A percentile compares a stretch with the other conserved stretches of the same genome.
Evolutionary conservation across 2,888 invertebrate species (phyloP).

Genomic region (Lymantria dispar): DNA sequence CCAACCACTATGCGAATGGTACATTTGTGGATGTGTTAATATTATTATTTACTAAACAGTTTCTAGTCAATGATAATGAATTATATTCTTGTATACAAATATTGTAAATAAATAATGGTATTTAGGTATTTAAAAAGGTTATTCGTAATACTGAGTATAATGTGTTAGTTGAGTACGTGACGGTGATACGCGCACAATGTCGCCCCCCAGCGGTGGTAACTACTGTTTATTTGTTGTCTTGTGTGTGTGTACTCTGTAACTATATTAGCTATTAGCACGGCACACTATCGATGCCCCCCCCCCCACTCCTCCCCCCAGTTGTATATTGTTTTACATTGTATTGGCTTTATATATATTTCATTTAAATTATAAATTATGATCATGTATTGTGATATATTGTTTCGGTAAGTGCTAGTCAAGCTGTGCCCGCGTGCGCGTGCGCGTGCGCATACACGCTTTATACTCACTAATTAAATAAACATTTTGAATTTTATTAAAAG

Average conservation of each 20-base stretch:
- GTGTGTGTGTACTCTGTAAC: too few species aligned
- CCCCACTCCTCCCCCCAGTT: too few species aligned
- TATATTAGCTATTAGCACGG: too few species aligned
- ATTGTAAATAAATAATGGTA: conserved; percentile 63
- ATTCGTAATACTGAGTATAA: conserved; percentile 38
- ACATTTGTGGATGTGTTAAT: conserved; percentile 42
- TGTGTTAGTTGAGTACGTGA: conserved; percentile 52
- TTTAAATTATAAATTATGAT: conserved; percentile 42
- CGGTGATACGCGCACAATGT: conserved; percentile 70
- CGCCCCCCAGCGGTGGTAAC: too few species aligned
- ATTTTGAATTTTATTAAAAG: conserved; percentile 49
- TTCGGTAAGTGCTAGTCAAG: conserved; percentile 75
- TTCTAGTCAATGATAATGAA: conserved; percentile 71
- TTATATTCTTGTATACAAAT: conserved; percentile 66
- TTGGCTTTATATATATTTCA: conserved; percentile 35
- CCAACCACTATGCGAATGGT: conserved; percentile 32
- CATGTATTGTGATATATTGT: conserved; percentile 72
- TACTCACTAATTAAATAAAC: conserved; percentile 78
- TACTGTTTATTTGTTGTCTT: background rate
- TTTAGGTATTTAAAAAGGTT: conserved; percentile 60
- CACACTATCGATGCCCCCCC: too few species aligned
- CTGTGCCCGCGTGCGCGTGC: conserved; percentile 48
- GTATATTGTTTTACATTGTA: conserved; percentile 29
- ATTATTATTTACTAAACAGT: conserved; percentile 62
- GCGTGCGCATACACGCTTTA: conserved; percentile 69